These are phyloP conservation scores for Phoeniculus purpureus DNA, from an alignment of 2,797 vertebrate species.

Conservation along the genomic window DNA sequence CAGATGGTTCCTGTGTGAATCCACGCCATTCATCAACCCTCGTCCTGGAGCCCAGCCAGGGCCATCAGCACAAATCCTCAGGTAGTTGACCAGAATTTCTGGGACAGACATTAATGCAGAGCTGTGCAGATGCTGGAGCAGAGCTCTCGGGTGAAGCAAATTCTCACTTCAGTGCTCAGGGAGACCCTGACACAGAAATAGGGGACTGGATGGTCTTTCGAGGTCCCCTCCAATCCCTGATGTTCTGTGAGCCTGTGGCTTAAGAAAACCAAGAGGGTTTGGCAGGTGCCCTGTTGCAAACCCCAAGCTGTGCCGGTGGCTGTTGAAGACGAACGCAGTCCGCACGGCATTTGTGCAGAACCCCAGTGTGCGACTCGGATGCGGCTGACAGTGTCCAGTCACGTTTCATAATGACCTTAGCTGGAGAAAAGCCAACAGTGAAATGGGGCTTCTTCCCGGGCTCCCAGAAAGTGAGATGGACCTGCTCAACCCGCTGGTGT, in stretches of 20 bases:
- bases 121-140: background rate
- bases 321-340: constrained; percentile 54
- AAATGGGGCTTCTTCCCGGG: constrained; percentile 24
- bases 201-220: no score
- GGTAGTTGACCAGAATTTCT: background rate
- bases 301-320: background rate
- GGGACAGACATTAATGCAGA: background rate
- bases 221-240: no score
- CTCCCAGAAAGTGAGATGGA: constrained; percentile 37
- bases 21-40: background rate
- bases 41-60: background rate
- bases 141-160: background rate
- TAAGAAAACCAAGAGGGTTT: background rate
- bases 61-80: background rate
- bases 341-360: constrained; percentile 30
- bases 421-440: constrained; percentile 22
- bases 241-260: background rate
- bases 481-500: constrained; percentile 18
- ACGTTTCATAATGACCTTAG: no score
- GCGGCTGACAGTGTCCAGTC: no score
- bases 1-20: constrained; percentile 18
- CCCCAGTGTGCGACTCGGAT: no score
- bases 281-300: constrained; percentile 19
- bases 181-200: background rate
- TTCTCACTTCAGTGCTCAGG: background rate